Evolutionary conservation across 2,888 invertebrate genomes (phyloP).

Genomic region (Eristalis tenax): DNA sequence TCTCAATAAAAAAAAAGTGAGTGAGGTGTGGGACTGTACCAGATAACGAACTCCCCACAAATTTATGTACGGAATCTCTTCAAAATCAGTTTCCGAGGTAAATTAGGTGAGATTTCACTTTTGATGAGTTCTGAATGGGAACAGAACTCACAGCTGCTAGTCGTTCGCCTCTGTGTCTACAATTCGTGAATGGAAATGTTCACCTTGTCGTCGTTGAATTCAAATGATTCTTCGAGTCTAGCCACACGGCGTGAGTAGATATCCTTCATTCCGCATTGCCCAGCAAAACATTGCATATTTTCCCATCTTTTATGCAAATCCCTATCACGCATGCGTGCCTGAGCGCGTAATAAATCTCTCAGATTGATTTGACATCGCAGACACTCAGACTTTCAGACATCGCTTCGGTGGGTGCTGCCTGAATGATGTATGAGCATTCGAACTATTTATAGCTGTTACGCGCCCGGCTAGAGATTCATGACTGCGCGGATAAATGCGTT

Average conservation of each 20-base stretch:
- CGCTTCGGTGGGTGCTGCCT: conserved; percentile 41
- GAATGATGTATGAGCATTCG: conserved; percentile 29
- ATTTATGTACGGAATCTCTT: no score
- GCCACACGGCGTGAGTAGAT: conserved; percentile 8
- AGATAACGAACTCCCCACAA: not conserved
- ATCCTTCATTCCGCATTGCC: conserved; percentile 6
- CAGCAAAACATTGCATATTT: not conserved
- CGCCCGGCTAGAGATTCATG: not conserved
- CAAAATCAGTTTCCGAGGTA: no score
- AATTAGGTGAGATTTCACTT: no score
- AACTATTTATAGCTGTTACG: conserved; percentile 33
- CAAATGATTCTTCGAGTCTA: not conserved
- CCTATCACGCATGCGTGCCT: conserved; percentile 45
- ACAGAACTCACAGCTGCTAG: not conserved
- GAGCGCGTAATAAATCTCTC: conserved; percentile 55
- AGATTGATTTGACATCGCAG: conserved; percentile 47
- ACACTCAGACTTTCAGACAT: conserved; percentile 32
- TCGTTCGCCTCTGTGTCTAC: not conserved
- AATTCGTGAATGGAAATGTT: not conserved
- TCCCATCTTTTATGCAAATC: conserved; percentile 56
- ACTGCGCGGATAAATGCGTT: not conserved
- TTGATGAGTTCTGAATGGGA: no score
- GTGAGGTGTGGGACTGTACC: not conserved
- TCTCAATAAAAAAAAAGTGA: not conserved
- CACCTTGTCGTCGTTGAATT: not conserved